Base-by-base conservation (phyloP, 2,888 invertebrate genomes). In the Drosophila neonasuta region DNA sequence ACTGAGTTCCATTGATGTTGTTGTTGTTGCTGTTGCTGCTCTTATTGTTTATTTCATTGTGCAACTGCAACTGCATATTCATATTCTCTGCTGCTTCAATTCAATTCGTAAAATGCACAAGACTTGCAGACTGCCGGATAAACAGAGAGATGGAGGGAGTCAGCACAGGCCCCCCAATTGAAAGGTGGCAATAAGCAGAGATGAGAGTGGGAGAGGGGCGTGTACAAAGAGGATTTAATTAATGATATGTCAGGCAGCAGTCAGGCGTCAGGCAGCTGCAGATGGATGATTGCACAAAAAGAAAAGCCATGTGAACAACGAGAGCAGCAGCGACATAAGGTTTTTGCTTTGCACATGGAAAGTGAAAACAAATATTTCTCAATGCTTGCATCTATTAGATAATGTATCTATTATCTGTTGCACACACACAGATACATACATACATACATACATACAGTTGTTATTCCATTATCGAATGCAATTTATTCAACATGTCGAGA, bases 81-180 rank as follows among this genome's bases (percentile, higher is more conserved):
- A 61, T 54, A 61, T 44, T 30, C 39, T 15, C 32, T 41, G 54
- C 61, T 56, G 30, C 67, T 81, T 58, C 63, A 81, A 79, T 82
- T 77, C 66, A 70, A 82, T 72, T 76, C 67, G 75, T 49, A 69
- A 69, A 76, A 66, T 68, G 73, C 51, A 55, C 61, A 61, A 66
- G 56, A 49, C 45, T 63, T 30, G 17, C 54, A 70, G 39, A n/a
- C 10, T 13, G 39, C 7, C 63, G 62, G 56, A 65, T 44, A 63
- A 13, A 51, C 50, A 63, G 30, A 24, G 24, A 24, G 24, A 24
- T 24, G 24, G 24, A 24, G 24, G 24, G 20, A 49, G 55, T 52
- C 45, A 24, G 24, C 20, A 20, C 20, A 20, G 20, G 48, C 30
- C 36, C 36, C 36, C 36, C 46, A 48, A 49, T 56, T 29, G 50